A percentile compares a stretch with the other conserved stretches of the same genome.
These are phyloP conservation scores for Pseudanteris insignis DNA, from an alignment of 2,888 invertebrate species.

Conservation along the genomic window DNA sequence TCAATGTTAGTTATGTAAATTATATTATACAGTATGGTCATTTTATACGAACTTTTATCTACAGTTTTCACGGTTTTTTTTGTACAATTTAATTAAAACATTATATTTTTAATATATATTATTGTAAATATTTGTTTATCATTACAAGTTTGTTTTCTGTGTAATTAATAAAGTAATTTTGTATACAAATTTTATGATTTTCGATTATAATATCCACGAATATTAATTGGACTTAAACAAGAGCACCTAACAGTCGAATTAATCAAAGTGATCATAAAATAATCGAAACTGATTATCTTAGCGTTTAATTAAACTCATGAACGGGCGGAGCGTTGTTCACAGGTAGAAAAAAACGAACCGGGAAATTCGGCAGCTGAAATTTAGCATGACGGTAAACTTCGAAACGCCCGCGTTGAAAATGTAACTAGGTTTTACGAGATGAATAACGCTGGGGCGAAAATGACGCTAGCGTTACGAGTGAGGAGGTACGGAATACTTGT, in stretches of 20 bases:
- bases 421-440: conserved; percentile 40
- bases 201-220: too few relatives aligned
- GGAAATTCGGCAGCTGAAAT: conserved; percentile 14
- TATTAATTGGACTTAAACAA: too few relatives aligned
- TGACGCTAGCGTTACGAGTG: conserved; percentile 44
- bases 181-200: too few relatives aligned
- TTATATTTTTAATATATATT: too few relatives aligned
- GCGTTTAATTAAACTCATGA: conserved; percentile 8
- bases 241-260: not conserved
- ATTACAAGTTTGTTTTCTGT: too few relatives aligned
- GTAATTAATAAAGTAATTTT: too few relatives aligned
- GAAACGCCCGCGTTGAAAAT: conserved; percentile 30
- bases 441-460: conserved; percentile 47
- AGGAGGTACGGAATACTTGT: conserved; percentile 32
- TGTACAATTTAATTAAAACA: too few relatives aligned
- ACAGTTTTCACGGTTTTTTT: too few relatives aligned
- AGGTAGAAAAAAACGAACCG: conserved; percentile 21
- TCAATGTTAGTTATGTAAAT: too few relatives aligned
- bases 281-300: conserved; percentile 3
- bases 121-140: too few relatives aligned
- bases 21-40: too few relatives aligned
- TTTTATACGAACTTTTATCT: too few relatives aligned
- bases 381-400: conserved; percentile 15
- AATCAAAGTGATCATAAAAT: conserved; percentile 16
- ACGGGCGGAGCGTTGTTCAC: conserved; percentile 18